Evolutionary conservation across 2,113 vertebrate genomes (phyloP), one percentile per base, ranked within the genome.

Genomic region (Capricornis sumatraensis): DNA sequence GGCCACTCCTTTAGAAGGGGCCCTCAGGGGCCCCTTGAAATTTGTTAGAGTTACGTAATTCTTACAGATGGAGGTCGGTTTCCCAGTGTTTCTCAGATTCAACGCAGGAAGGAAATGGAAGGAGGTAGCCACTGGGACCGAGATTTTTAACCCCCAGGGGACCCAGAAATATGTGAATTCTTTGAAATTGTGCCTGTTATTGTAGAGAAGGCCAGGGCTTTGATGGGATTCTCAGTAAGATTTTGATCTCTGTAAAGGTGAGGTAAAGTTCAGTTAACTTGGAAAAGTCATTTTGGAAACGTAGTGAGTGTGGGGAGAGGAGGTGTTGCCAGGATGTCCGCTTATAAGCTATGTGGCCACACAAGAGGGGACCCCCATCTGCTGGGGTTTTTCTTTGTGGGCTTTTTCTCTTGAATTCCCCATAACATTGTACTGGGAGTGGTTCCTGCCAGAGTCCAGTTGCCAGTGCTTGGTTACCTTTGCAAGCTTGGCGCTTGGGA

Each of bases 191-290:
- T 94, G 57, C 64, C 50, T 47, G 16, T 30, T 95, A 82, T 57
- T 84, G 33, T 47, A 86, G 79, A 79, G 57, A 47, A 45, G 47
- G 40, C 78, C 85, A 79, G 50, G 45, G 40, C 67, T 82, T 74
- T 86, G 52, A 78, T 47, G 60, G 88, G 43, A 64, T 84, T 90
- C 40, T 85, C 28, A 8, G 76, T 19, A 79, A 82, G 47, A 17
- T 85, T 94, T 89, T 85, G 53, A 87, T 85, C 84, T 84, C 30
- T 30, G 7, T 10, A 5, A 53, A 78, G 74, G 33, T 33, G 76
- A 85, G 85, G 74, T 36, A 21, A 95, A 45, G 28, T 53, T 96
- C 89, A 43, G 47, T 93, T 95, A 95, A 52, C 88, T 89, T 62
- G 62, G 81, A 33, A 28, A 94, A 43, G 55, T 87, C 0, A 0